These are phyloP conservation scores for Troides aeacus DNA, from an alignment of 2,888 invertebrate species.

Conservation along the genomic window DNA sequence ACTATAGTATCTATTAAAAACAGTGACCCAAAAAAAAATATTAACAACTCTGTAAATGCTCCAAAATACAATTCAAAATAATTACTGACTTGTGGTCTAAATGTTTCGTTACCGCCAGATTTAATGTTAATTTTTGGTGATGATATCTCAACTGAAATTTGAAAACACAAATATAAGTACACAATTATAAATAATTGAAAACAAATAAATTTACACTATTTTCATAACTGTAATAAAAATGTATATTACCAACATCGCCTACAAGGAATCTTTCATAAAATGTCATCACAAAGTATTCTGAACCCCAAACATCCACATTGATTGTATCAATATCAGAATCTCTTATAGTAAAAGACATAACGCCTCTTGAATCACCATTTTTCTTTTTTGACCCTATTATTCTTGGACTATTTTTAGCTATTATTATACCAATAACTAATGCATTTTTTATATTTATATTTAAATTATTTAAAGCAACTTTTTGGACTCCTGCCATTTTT, in stretches of 20 bases:
- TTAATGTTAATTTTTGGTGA: constrained; percentile 82
- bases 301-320: constrained; percentile 89
- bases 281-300: constrained; percentile 80
- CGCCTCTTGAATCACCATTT: constrained; percentile 80
- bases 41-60: too few relatives aligned
- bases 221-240: neutral
- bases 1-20: too few relatives aligned
- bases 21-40: too few relatives aligned
- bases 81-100: constrained; percentile 78
- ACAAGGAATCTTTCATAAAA: constrained; percentile 83
- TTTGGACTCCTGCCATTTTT: constrained; percentile 72
- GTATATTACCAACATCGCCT: constrained; percentile 83
- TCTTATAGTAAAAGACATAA: constrained; percentile 87
- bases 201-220: neutral
- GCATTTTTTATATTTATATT: constrained; percentile 68
- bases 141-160: constrained; percentile 82
- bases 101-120: constrained; percentile 80
- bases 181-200: neutral
- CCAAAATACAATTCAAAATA: neutral
- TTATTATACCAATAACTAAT: constrained; percentile 80
- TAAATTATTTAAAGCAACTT: constrained; percentile 61
- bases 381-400: constrained; percentile 73
- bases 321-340: constrained; percentile 86
- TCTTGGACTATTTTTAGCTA: constrained; percentile 82
- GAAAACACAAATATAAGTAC: neutral